Conservation (phyloP, 2,797 vertebrate species). For the Melanotaenia nigrans region DNA sequence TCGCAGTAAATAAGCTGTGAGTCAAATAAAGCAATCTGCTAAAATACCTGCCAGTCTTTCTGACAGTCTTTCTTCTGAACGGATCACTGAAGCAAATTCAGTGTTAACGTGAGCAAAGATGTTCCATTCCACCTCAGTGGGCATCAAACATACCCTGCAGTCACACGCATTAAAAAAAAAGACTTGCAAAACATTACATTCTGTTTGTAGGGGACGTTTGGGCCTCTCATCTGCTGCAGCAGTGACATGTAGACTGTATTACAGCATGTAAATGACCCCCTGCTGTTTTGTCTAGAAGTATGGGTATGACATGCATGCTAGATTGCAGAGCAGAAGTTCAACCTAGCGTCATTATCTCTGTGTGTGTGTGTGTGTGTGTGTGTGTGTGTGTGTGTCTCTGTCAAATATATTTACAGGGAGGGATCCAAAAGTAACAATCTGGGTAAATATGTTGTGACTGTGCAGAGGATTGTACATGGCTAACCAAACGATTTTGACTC, state of each 20-base stretch:
- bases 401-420: too few species aligned
- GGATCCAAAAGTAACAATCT: too few species aligned
- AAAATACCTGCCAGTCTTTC: constrained; percentile 31
- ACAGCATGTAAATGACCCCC: constrained; percentile 78
- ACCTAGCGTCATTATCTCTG: neutral
- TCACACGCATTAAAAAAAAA: constrained; percentile 41
- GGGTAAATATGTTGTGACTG: too few species aligned
- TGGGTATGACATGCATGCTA: constrained; percentile 21
- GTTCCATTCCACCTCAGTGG: constrained; percentile 65
- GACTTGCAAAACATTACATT: constrained; percentile 40
- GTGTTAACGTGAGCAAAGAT: constrained; percentile 44
- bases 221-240: constrained; percentile 52
- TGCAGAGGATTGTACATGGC: too few species aligned
- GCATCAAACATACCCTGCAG: constrained; percentile 64
- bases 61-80: neutral
- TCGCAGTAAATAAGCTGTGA: constrained; percentile 44
- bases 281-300: constrained; percentile 44
- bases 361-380: neutral
- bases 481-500: too few species aligned
- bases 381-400: too few species aligned
- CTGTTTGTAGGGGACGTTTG: constrained; percentile 44
- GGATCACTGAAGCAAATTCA: constrained; percentile 30
- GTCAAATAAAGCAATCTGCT: constrained; percentile 68
- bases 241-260: constrained; percentile 68
- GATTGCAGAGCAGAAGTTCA: constrained; percentile 32